These are phyloP conservation scores for Gallirallus australis DNA, from an alignment of 2,797 vertebrate genomes.

Conservation along the genomic window DNA sequence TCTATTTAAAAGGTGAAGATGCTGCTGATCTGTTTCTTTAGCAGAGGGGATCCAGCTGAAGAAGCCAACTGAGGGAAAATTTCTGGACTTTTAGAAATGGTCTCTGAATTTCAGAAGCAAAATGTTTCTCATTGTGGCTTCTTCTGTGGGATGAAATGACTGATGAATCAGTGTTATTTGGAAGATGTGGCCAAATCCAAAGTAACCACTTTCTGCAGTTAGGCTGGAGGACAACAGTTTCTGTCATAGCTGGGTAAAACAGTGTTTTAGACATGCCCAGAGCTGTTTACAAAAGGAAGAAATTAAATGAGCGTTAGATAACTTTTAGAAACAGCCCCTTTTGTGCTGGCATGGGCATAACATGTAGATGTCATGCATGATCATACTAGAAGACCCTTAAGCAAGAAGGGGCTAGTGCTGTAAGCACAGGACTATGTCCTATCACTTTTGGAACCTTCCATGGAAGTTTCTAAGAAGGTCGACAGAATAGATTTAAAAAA, in stretches of 20 bases:
- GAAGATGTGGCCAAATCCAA: slow-evolving; percentile 34
- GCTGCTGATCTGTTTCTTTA: background rate
- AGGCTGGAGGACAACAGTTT: slow-evolving; percentile 4
- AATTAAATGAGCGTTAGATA: background rate
- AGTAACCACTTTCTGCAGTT: slow-evolving; percentile 33
- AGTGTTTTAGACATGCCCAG: background rate
- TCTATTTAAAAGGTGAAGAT: background rate
- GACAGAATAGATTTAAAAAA: background rate
- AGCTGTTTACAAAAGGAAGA: slow-evolving; percentile 46
- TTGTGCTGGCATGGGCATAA: background rate
- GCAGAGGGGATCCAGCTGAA: background rate
- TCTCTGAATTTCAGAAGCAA: slow-evolving; percentile 7
- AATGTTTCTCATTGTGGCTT: slow-evolving; percentile 56
- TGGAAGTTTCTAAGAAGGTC: background rate
- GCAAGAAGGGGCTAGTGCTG: background rate
- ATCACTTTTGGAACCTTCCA: background rate
- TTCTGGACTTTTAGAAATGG: slow-evolving; percentile 4
- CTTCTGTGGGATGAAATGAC: slow-evolving; percentile 33
- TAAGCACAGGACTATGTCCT: accelerated
- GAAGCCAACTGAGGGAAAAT: background rate
- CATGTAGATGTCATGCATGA: background rate
- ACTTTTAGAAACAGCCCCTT: background rate
- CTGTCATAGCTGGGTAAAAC: background rate
- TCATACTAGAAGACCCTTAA: background rate
- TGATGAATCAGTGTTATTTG: slow-evolving; percentile 20